Base-by-base conservation (phyloP, 2,113 vertebrate species). In the Smithornis capensis region DNA sequence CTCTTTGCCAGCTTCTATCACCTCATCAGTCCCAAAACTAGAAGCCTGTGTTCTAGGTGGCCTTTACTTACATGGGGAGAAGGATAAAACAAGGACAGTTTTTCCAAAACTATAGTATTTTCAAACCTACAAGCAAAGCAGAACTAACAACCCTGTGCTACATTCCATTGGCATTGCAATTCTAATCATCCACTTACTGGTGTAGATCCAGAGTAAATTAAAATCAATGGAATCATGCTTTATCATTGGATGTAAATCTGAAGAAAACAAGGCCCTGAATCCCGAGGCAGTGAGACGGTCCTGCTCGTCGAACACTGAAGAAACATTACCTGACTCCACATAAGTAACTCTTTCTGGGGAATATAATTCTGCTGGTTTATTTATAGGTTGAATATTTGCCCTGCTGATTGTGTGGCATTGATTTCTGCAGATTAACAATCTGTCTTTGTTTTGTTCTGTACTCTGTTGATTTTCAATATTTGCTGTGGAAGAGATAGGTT, bases 201-300 rank as follows among this genome's bases (percentile, higher is more conserved):
- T 37, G 65, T 88, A 67, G 57, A 83, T n/a, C 0, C 0, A n/a
- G 62, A 82, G 40, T 27, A 57, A 85, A 56, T n/a, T 15, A 45
- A 70, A 53, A 37, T 37, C 42, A 12, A 0, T 4, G 8, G 19
- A 79, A 38, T 42, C 56, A 53, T 0, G 0, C 10, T 65, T 45
- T 2, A 4, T 23, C 25, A 10, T 0, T n/a, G 56, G 60, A 29
- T 53, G 69, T 33, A 31, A 53, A n/a, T 57, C 24, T 2, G 5
- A 57, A 67, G 60, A 70, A n/a, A 78, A 37, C 14, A 10, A 45
- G 4, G 22, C 73, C 10, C 63, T 64, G 22, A 70, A 28, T 21
- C 35, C 70, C 21, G 57, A 65, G 68, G 29, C 40, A 37, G 29
- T 15, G 57, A 75, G 44, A 71, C 18, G 25, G 78, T 37, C 29